Conservation (phyloP, 30 jellyfish, hydroid and myxozoan genomes). For the Sanderia malayensis region DNA sequence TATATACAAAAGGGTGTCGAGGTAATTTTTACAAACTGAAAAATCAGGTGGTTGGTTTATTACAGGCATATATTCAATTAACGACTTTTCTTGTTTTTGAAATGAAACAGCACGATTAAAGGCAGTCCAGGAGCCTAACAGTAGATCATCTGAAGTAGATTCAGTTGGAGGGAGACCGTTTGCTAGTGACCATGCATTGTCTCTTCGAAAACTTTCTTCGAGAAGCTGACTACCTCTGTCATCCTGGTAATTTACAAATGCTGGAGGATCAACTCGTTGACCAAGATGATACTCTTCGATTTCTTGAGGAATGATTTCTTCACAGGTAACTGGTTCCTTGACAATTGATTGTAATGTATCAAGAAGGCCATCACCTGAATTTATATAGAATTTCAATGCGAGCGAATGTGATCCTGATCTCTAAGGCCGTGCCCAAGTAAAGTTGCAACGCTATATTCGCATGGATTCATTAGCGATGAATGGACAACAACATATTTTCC, state of each 20-base stretch:
- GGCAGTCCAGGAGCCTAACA: constrained; percentile 30
- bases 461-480: constrained; percentile 6
- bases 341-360: background rate
- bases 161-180: background rate
- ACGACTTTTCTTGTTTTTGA: background rate
- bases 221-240: background rate
- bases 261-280: background rate
- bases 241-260: background rate
- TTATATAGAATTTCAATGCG: background rate
- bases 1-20: constrained; percentile 15
- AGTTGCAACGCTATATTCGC: constrained; percentile 3
- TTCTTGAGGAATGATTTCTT: background rate
- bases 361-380: background rate
- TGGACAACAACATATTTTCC: constrained; percentile 25
- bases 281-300: background rate
- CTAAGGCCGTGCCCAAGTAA: constrained; percentile 3
- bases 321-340: background rate
- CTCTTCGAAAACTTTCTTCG: constrained; percentile 1
- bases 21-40: background rate
- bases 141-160: background rate
- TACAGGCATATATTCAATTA: background rate
- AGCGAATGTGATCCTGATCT: background rate
- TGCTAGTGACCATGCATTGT: background rate
- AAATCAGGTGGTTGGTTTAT: constrained; percentile 2
- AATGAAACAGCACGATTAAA: background rate